Base-by-base conservation (phyloP, 2,797 vertebrate genomes). In the Decapterus maruadsi region DNA sequence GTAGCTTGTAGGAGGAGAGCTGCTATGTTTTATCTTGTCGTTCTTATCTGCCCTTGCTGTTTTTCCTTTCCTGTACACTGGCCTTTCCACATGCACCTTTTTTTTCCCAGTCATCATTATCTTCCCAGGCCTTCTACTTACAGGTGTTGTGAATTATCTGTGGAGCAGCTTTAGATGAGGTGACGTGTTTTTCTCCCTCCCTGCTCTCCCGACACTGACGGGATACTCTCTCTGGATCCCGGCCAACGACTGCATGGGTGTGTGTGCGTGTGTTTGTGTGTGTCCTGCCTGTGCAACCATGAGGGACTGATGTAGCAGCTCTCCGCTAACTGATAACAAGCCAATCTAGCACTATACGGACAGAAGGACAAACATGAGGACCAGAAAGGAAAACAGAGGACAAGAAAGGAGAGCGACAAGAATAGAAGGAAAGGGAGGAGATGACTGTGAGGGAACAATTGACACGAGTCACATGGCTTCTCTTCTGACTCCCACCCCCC, bases 71-170 rank as follows among this genome's bases (percentile, higher is more conserved):
- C 42, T 68, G 34, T 78, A 74, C 53, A 59, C 75, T 17, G 65
- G 60, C 59, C 68, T 42, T 53, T 8, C 62, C 64, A 62, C 73
- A 66, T 19, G 70, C 46, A 53, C 55, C 46, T 13, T 19, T 17
- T 43, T 45, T 63, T 70, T 68, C 50, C 68, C 74, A 84, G 76
- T 68, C 89, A 80, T 88, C 77, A 90, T 87, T 90, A 89, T 87
- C 87, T 82, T 54, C 56, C 26, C 69, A 75, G 74, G 65, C 72
- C 72, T 63, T 56, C 86, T 68, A 67, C 67, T 85, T 60, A 75
- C 83, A 90, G 86, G 89, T 85, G 81, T 45, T 83, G 70, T 76
- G 79, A 83, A 84, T 87, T 85, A 87, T 85, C 90, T 78, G 65
- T 46, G 45, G 55, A 81, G 57, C 75, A 79, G 77, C 76, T 73